Conservation (phyloP, 2,797 vertebrate genomes). For the Anomalospiza imberbis region DNA sequence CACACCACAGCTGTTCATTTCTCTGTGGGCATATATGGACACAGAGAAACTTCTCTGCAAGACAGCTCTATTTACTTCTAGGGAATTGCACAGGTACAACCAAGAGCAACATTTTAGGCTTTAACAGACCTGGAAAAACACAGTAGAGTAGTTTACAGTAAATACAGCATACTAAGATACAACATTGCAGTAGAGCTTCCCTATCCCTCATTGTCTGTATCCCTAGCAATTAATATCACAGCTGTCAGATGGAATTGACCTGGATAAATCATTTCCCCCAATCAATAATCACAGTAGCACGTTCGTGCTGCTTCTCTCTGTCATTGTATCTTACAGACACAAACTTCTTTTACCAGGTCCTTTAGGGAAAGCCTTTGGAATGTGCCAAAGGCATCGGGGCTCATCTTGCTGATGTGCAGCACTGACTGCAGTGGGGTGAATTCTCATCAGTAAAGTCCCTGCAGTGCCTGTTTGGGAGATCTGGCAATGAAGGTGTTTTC, state of each 20-base stretch:
- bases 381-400: background rate
- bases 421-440: background rate
- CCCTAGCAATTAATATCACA: slow-evolving; percentile 10
- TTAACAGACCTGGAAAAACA: background rate
- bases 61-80: background rate
- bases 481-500: background rate
- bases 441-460: background rate
- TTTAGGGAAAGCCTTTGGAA: background rate
- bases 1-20: background rate
- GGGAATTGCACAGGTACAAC: background rate
- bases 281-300: background rate
- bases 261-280: background rate
- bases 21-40: background rate
- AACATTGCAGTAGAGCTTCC: background rate
- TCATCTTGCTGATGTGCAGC: background rate
- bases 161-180: background rate
- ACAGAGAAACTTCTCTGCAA: background rate
- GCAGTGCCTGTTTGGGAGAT: background rate
- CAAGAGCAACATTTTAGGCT: background rate
- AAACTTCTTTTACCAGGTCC: background rate
- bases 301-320: background rate
- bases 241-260: background rate
- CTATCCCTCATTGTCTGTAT: background rate
- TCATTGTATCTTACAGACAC: background rate
- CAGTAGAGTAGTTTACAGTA: background rate